Percentiles rank a stretch among this genome's conserved stretches.
Conservation (phyloP, 2,888 invertebrate species). For the Nemapogon koenigi region DNA sequence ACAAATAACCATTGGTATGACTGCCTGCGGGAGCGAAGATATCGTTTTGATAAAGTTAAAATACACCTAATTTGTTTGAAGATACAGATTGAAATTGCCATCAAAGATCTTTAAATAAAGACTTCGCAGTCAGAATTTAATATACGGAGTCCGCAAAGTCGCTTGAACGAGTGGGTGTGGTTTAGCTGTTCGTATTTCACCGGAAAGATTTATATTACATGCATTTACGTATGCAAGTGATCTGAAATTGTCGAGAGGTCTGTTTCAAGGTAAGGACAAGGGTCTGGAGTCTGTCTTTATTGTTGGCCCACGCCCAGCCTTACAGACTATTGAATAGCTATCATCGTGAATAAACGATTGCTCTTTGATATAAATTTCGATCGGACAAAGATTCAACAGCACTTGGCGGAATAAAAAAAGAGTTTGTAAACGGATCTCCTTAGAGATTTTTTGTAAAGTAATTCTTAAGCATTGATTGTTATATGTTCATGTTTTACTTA, state of each 20-base stretch:
- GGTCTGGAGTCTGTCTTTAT: conserved; percentile 26
- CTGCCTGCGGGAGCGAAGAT: conserved; percentile 19
- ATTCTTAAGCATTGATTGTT: conserved; percentile 41
- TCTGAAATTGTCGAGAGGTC: conserved; percentile 53
- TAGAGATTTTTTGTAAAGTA: conserved; percentile 47
- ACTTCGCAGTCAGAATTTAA: conserved; percentile 56
- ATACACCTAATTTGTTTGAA: conserved; percentile 31
- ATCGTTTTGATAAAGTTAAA: conserved; percentile 21
- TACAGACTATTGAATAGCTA: conserved; percentile 64
- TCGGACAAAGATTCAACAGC: conserved; percentile 37
- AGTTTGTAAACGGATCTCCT: conserved; percentile 51
- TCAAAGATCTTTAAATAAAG: conserved; percentile 41
- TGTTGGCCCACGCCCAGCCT: conserved; percentile 54
- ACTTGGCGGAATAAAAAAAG: conserved; percentile 28
- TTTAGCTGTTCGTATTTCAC: conserved; percentile 54
- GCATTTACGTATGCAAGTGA: conserved; percentile 59
- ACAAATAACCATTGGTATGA: conserved; percentile 28
- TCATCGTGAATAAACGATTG: conserved; percentile 59
- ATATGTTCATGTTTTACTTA: too few relatives aligned
- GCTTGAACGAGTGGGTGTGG: conserved; percentile 58
- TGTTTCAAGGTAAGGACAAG: conserved; percentile 21
- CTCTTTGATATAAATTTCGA: conserved; percentile 55
- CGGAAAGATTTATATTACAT: conserved; percentile 66
- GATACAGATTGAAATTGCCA: conserved; percentile 47
- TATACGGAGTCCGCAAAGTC: conserved; percentile 43